phyloP scores from a whole-genome alignment of 2,888 invertebrate species.

The Dynastes hyllus region DNA sequence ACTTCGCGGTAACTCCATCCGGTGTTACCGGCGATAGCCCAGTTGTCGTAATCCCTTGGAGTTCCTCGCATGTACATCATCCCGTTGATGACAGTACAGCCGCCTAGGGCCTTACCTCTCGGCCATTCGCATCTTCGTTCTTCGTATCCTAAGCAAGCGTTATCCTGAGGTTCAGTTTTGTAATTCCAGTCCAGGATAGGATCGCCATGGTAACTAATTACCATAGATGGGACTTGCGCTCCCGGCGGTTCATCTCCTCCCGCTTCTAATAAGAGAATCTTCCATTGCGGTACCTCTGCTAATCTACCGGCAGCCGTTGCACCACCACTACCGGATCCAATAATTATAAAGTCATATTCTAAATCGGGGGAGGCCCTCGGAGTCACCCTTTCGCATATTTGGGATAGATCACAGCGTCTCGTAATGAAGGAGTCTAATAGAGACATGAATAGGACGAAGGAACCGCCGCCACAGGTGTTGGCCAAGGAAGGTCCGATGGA shows the following conservation, averaged over 20 bases:
- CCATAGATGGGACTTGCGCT: conserved; percentile 78
- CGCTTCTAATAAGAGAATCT: conserved; percentile 80
- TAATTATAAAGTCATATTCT: conserved; percentile 79
- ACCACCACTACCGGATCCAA: conserved; percentile 81
- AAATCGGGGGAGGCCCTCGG: conserved; percentile 71
- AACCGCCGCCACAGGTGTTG: conserved; percentile 75
- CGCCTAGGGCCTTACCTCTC: conserved; percentile 82
- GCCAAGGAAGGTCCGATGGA: conserved; percentile 76
- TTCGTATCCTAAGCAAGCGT: conserved; percentile 75
- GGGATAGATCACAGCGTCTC: conserved; percentile 74
- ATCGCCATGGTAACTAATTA: conserved; percentile 77
- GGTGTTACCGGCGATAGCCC: conserved; percentile 80
- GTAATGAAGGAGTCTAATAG: conserved; percentile 77
- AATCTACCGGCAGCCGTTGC: conserved; percentile 78
- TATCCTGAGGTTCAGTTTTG: conserved; percentile 77
- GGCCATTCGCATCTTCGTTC: conserved; percentile 79
- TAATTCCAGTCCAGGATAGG: conserved; percentile 81
- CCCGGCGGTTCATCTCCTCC: conserved; percentile 82
- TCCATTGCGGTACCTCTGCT: conserved; percentile 75
- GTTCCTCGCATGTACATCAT: conserved; percentile 91
- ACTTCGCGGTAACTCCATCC: conserved; percentile 89
- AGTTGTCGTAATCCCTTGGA: conserved; percentile 82
- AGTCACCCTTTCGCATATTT: conserved; percentile 76
- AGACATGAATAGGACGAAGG: conserved; percentile 79
- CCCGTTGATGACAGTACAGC: conserved; percentile 83